Base-by-base conservation (phyloP, 2,888 invertebrate species). In the Plebejus anna region DNA sequence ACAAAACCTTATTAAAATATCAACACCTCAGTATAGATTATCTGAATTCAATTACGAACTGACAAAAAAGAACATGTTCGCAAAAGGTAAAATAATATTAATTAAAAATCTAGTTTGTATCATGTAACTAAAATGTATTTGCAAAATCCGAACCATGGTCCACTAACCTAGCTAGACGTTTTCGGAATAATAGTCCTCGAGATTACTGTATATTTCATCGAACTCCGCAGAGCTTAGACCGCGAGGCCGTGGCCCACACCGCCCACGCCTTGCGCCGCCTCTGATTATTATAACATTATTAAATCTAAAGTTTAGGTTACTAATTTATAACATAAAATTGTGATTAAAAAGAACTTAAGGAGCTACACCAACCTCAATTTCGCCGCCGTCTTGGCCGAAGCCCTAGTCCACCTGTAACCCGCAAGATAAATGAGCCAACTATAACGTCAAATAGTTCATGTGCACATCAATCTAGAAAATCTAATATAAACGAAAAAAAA, bases 341-440 rank as follows among this genome's bases (percentile, higher is more conserved):
- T 47, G 11, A 47, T 47, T 47, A 47, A 11, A 11, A 47, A 86
- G 88, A 78, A 57, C 76, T 82, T n/a, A 84, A 82, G 83, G 77
- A 80, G 55, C 78, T 84, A 57, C 78, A 77, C 4, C 85, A 84
- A 77, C 80, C 84, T 4, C 83, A 82, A 77, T 81, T 84, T 59
- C 87, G 90, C 32, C 88, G 90, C 70, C 86, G 90, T 1, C 85
- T 94, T 28, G 93, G 93, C 13, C 89, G 93, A n/a, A 94, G 93
- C 81, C 93, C 93, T 0, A 92, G 91, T 80, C 91, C 92, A 42
- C 83, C 85, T 5, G 84, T 79, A 32, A 77, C 76, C 0, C 83
- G 86, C 51, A 77, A 82, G 16, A 75, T 79, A 2, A 81, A 78
- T 2, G 90, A 90, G 78, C 87, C 88, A 79, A 84, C 82, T 38